phyloP scores from a whole-genome alignment of 2,113 vertebrate species.

The Cyanocitta stelleri region DNA sequence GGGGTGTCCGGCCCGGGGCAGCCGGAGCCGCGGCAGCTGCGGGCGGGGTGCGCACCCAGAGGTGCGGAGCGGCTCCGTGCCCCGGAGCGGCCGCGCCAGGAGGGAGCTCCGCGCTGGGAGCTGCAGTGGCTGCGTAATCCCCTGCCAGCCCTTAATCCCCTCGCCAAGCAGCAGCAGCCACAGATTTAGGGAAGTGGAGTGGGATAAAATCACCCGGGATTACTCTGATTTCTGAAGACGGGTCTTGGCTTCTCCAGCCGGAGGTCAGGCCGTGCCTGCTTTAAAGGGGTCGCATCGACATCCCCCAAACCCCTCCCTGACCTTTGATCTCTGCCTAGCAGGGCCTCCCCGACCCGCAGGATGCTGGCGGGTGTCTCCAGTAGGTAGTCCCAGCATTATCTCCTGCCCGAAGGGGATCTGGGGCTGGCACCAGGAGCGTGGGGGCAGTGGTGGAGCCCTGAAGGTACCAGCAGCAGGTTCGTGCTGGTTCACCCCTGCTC shows the following conservation, averaged over 20 bases:
- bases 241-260: constrained; percentile 59
- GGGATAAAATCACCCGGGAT: constrained; percentile 82
- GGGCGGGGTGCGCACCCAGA: neutral
- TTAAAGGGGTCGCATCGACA: neutral
- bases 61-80: neutral
- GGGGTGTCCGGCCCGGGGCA: neutral
- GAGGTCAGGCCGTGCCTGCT: neutral
- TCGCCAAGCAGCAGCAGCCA: constrained; percentile 45
- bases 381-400: neutral
- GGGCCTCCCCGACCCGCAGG: neutral
- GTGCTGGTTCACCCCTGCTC: rapidly evolving
- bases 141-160: constrained; percentile 55
- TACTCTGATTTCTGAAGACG: constrained; percentile 81
- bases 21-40: neutral
- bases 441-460: rapidly evolving
- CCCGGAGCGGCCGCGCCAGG: neutral
- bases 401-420: rapidly evolving
- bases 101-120: neutral
- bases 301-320: no score
- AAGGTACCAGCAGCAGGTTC: rapidly evolving
- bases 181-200: constrained; percentile 65
- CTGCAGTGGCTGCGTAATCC: constrained; percentile 46
- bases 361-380: neutral
- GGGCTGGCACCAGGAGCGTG: neutral
- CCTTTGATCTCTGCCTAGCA: neutral